These are phyloP conservation scores for human DNA, from an alignment of 2,113 vertebrate genomes.

Conservation along the genomic window DNA sequence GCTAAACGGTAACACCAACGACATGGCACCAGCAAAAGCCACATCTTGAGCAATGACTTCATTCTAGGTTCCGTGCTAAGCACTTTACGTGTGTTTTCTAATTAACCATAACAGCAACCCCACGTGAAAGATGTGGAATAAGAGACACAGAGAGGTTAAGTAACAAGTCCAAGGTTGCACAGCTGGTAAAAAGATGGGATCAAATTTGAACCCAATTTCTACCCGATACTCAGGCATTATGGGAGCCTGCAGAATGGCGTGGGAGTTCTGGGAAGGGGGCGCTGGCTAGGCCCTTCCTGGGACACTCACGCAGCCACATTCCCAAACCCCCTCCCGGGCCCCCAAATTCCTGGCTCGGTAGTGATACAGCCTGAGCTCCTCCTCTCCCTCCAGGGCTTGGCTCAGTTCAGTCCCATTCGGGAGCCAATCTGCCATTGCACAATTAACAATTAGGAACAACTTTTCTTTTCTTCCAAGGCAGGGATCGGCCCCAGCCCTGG, in stretches of 20 bases:
- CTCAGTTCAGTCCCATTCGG: background rate
- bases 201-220: background rate
- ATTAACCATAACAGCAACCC: background rate
- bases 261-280: background rate
- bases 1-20: background rate
- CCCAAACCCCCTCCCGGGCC: slow-evolving; percentile 24
- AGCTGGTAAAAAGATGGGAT: background rate
- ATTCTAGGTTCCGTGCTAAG: background rate
- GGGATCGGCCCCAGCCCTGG: background rate
- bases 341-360: background rate
- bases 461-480: slow-evolving; percentile 47
- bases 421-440: slow-evolving; percentile 54
- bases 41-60: background rate
- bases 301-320: background rate
- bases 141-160: slow-evolving; percentile 17
- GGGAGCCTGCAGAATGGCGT: background rate
- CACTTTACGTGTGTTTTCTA: background rate
- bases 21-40: background rate
- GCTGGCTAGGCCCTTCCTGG: background rate
- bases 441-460: slow-evolving; percentile 55
- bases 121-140: background rate
- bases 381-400: slow-evolving; percentile 34
- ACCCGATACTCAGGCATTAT: background rate
- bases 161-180: background rate
- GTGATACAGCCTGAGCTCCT: background rate